These are phyloP conservation scores for Tursiops truncatus DNA, from an alignment of 2,113 vertebrate genomes.

Conservation along the genomic window DNA sequence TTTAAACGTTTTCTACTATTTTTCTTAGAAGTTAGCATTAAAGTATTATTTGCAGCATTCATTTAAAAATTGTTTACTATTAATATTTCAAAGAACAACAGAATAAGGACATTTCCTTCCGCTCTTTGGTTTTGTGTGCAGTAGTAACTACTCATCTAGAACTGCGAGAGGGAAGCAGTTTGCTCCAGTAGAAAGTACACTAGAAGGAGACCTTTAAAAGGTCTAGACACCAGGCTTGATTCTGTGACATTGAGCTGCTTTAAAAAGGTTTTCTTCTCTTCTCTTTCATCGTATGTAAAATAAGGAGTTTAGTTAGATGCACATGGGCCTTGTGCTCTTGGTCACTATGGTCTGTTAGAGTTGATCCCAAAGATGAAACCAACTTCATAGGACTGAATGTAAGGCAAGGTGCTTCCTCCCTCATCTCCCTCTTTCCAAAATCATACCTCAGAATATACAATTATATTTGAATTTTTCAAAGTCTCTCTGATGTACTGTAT, in stretches of 20 bases:
- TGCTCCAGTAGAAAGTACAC: not conserved
- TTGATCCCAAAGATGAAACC: constrained; percentile 2
- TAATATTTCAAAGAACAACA: not conserved
- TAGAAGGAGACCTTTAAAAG: not conserved
- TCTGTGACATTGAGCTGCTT: not conserved
- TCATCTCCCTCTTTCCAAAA: not conserved
- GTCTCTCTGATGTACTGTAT: not conserved
- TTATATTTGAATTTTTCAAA: not conserved
- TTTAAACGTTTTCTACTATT: not conserved
- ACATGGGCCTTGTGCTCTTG: not conserved
- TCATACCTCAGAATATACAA: not conserved
- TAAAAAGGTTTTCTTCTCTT: not conserved
- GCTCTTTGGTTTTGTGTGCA: not conserved
- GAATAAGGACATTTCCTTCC: not conserved
- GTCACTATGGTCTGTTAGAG: not conserved
- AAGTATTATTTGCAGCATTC: not conserved
- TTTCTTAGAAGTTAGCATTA: not conserved
- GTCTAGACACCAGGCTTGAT: not conserved
- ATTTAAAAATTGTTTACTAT: not conserved
- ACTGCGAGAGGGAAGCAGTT: not conserved
- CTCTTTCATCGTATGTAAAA: not conserved
- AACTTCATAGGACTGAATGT: not conserved
- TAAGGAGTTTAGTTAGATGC: not conserved
- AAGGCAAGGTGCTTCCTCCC: not conserved
- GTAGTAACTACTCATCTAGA: not conserved